Percentiles rank a stretch among this genome's conserved stretches.
Conservation (phyloP, 2,113 vertebrate genomes). For the Garra rufa region DNA sequence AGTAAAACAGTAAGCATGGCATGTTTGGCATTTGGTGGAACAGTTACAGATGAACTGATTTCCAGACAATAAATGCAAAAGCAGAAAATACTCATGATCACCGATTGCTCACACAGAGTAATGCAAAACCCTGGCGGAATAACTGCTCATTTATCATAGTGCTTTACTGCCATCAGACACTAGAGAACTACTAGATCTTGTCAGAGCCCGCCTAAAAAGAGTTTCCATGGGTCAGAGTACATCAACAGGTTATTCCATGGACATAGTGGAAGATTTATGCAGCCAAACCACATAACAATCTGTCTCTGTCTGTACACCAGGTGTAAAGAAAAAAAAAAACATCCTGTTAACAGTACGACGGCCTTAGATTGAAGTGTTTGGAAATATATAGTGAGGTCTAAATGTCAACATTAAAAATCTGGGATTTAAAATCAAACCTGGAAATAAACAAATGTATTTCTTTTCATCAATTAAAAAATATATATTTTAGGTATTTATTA, state of each 20-base stretch:
- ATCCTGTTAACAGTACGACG: not conserved
- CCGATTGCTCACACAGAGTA: not conserved
- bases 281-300: not conserved
- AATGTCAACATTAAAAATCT: not conserved
- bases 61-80: slow-evolving; percentile 20
- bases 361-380: not conserved
- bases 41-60: slow-evolving; percentile 19
- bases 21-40: not conserved
- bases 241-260: slow-evolving; percentile 2
- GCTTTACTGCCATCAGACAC: not conserved
- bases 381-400: not conserved
- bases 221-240: slow-evolving; percentile 1
- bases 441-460: not conserved
- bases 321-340: not conserved
- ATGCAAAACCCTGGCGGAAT: not conserved
- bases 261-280: not conserved
- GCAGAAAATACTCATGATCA: not conserved
- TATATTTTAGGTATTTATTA: not conserved
- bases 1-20: slow-evolving; percentile 2
- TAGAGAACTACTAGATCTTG: slow-evolving; percentile 8
- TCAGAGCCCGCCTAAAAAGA: not conserved
- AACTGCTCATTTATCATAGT: slow-evolving; percentile 14
- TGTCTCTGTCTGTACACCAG: not conserved
- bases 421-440: not conserved
- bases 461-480: not conserved